phyloP scores from a whole-genome alignment of 2,888 invertebrate species.

The Drosophila mayaguana region DNA sequence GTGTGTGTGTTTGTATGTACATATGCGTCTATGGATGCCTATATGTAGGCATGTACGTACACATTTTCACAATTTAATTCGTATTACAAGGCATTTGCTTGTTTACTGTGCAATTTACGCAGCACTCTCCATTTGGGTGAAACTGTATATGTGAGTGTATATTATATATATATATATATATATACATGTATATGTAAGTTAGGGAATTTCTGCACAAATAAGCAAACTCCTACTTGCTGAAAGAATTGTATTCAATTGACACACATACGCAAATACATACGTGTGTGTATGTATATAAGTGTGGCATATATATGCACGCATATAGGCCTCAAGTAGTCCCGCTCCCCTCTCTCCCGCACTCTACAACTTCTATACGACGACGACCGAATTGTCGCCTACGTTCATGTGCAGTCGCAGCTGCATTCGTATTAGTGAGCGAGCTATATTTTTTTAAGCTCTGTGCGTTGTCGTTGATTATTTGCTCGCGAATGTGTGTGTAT shows the following conservation, averaged over 20 bases:
- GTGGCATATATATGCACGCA: neutral
- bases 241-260: slow-evolving; percentile 70
- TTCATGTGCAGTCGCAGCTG: slow-evolving; percentile 33
- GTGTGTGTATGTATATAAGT: neutral
- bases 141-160: slow-evolving; percentile 20
- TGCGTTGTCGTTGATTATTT: slow-evolving; percentile 63
- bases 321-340: slow-evolving; percentile 26
- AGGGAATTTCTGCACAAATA: slow-evolving; percentile 10
- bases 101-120: slow-evolving; percentile 53
- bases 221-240: slow-evolving; percentile 37
- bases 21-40: slow-evolving; percentile 1
- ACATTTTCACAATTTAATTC: slow-evolving; percentile 58
- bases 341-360: neutral
- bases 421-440: slow-evolving; percentile 48
- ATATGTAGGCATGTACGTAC: neutral
- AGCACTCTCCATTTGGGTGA: slow-evolving; percentile 54
- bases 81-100: slow-evolving; percentile 66
- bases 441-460: slow-evolving; percentile 48
- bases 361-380: neutral
- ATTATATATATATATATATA: slow-evolving; percentile 7
- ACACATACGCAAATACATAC: slow-evolving; percentile 49
- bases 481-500: slow-evolving; percentile 20
- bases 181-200: neutral
- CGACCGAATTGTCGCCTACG: slow-evolving; percentile 21
- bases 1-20: slow-evolving; percentile 7